Base-by-base conservation (phyloP, 2,888 invertebrate species). In the Coenonympha arcania region DNA sequence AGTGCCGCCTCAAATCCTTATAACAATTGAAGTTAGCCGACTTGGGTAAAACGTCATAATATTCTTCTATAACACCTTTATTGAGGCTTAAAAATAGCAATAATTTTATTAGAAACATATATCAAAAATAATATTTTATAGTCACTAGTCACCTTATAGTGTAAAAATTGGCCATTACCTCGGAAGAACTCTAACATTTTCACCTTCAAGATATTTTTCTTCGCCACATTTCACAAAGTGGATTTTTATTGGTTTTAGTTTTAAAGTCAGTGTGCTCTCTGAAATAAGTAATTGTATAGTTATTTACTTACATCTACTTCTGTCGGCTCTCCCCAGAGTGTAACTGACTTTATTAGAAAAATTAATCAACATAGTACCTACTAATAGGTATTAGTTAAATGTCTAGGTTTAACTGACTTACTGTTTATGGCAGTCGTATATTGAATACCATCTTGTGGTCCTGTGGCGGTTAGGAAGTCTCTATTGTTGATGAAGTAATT, bases 1-100 rank as follows among this genome's bases (percentile, higher is more conserved):
- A 87, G 56, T 87, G 87, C 24, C 87, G 79, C 52, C 83, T 78
- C 57, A 87, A 64, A 60, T 87, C 87, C 61, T 84, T 83, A 56
- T 83, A 87, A 30, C 65, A 69, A 53, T 73, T 79, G 58, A 87
- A 87, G 56, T 64, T 71, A 24, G 73, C 72, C 1, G 60, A 56
- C 49, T 64, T 52, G 0, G 81, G 77, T 41, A 81, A 56, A 3
- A 52, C 45, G 22, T 73, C 70, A 40, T 55, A 62, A 55, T 59
- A 62, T 15, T 81, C 76, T 56, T 80, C 78, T 9, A 84, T 59
- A 1, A 69, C 60, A 11, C 83, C 85, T 62, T 81, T 80, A 55
- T 80, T 79, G 31, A 85, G 65, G 58, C 84, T 83, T 57, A 48
- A 71, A 36, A 42, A 16, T 19, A 19, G 11, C 6, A 6, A 34